Evolutionary conservation across 2,888 invertebrate species (phyloP), one percentile per base, ranked within the genome.

Genomic region (Lydus trimaculatus): DNA sequence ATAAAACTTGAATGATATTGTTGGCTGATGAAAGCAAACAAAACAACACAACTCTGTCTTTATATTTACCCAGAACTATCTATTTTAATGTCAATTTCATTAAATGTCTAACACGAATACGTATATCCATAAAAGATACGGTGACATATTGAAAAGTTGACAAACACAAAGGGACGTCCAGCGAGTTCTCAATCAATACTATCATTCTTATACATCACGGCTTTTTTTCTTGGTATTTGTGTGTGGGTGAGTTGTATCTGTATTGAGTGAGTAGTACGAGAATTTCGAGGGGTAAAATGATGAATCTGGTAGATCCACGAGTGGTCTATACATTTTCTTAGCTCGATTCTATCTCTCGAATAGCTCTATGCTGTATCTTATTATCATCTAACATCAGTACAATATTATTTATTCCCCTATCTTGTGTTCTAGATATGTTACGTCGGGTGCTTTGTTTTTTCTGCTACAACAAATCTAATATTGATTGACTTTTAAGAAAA

Each of bases 151-250:
- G 58, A 65, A 71, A 70, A 71, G 71, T 74, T 70, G 74, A 74
- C 74, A 74, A 74, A 74, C 67, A 74, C 66, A 72, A 69, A 72
- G 71, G 70, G 71, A 73, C 72, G 72, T 74, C 74, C 72, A 61
- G 63, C 67, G 65, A 58, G 58, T 64, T 66, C 66, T 65, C 67
- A 72, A 74, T 74, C 72, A 73, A 73, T 73, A 73, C 66, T 31
- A 61, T 39, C 43, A 20, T 63, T 52, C 59, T 67, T 31, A 23
- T 31, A n/a, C 31, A 25, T 48, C 28, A 28, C 28, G 4, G 6
- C 23, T 23, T 25, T 28, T 56, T 43, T n/a, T 62, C 15, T 28
- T 36, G 2, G 3, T 25, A 1, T 43, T 28, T n/a, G n/a, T n/a
- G n/a, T n/a, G n/a, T n/a, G n/a, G n/a, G n/a, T n/a, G n/a, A n/a